Base-by-base conservation (phyloP, 2,113 vertebrate species). In the Oryzias celebensis region DNA sequence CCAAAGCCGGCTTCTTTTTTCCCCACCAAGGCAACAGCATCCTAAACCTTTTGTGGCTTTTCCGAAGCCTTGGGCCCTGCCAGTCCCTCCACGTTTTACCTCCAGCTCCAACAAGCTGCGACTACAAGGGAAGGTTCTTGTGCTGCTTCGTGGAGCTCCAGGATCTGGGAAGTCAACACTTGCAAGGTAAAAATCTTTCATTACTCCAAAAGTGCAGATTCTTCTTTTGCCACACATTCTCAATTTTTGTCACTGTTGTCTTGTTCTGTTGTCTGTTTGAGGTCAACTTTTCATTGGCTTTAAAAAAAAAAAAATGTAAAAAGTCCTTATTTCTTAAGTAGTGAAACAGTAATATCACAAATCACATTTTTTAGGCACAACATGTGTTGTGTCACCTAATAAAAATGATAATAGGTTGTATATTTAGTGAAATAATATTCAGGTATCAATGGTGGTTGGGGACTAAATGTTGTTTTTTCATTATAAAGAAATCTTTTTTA, bases 151-250 rank as follows among this genome's bases (percentile, higher is more conserved):
- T 86, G 97, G 97, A 4, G 93, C 95, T 76, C 96, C 97, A 0
- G 97, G 97, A 87, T 97, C 95, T 71, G 97, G 97, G 75, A 99
- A 99, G 91, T 93, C 95, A 15, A 94, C 95, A 63, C 79, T 98
- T 86, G 96, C 95, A 86, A 94, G 94, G 97, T 98, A 93, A 68
- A 59, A 42, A 31, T 52, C 17, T 31, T 65, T n/a, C 10, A 4
- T 45, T 45, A 22, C 26, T 47, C 7, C 23, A 18, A 59, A 26
- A 15, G 14, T 47, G 5, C 3, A 0, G 18, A 20, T 7, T 36
- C 3, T 23, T 18, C 3, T 49, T 10, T 44, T 8, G 12, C 24
- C 3, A 13, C 14, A 1, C 52, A 8, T 31, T 4, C 22, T 0
- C 41, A 4, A 7, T 8, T 45, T 12, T 53, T 1, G 12, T 61